Conservation (phyloP, 2,797 vertebrate species). For the Channallabes apus region DNA sequence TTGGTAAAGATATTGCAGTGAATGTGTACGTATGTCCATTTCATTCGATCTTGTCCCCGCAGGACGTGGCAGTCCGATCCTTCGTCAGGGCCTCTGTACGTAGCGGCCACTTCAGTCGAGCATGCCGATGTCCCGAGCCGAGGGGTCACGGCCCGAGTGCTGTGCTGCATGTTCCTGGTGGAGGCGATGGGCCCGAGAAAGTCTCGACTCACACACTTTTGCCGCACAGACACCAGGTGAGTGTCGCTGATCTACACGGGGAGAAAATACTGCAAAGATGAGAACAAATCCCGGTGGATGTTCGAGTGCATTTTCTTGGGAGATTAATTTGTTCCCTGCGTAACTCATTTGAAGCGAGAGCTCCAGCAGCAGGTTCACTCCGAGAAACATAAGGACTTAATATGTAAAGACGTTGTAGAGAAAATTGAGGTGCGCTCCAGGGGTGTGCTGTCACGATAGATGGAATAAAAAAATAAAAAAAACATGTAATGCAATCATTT, state of each 20-base stretch:
- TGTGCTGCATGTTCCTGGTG: slow-evolving; percentile 76
- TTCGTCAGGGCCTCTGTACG: slow-evolving; percentile 67
- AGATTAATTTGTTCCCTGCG: slow-evolving; percentile 52
- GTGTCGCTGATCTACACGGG: neutral
- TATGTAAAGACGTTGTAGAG: slow-evolving; percentile 29
- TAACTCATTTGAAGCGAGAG: slow-evolving; percentile 28
- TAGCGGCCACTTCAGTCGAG: slow-evolving; percentile 75
- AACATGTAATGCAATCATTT: slow-evolving; percentile 37
- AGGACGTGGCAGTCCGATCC: slow-evolving; percentile 78
- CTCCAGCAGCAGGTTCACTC: slow-evolving; percentile 29
- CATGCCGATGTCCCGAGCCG: slow-evolving; percentile 59
- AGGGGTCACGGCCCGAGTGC: slow-evolving; percentile 68
- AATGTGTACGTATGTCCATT: too few relatives aligned
- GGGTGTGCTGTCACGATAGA: slow-evolving; percentile 18
- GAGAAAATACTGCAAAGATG: neutral
- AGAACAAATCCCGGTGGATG: slow-evolving; percentile 26
- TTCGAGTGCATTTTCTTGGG: slow-evolving; percentile 52
- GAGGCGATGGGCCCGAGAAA: slow-evolving; percentile 70
- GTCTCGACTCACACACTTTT: slow-evolving; percentile 76
- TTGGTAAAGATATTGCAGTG: neutral
- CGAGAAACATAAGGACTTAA: slow-evolving; percentile 36
- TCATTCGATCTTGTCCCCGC: slow-evolving; percentile 28
- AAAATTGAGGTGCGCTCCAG: slow-evolving; percentile 42
- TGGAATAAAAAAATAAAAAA: neutral
- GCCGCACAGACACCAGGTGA: slow-evolving; percentile 76